Base-by-base conservation (phyloP, 2,113 vertebrate genomes). In the Calypte anna region DNA sequence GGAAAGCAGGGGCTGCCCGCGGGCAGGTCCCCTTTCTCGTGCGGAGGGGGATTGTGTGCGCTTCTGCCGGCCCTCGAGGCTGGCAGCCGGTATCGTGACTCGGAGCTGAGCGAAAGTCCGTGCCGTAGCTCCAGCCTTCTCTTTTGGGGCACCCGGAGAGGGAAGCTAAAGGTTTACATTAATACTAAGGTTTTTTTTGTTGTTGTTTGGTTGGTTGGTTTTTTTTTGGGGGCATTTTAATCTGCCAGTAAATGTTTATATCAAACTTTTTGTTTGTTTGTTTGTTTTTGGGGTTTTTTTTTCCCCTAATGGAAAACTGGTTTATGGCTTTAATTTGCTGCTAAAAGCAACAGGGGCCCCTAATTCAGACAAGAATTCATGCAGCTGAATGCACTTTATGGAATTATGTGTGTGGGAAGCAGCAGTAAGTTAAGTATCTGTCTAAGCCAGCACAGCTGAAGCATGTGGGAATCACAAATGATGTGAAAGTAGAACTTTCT, bases 331-430 rank as follows among this genome's bases (percentile, higher is more conserved):
- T 5, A 40, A 3, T 24, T 38, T 66, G 33, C 11, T 46, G 54
- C 33, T 48, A 8, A 68, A 46, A n/a, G 70, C 15, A 44, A 4
- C 2, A 5, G 12, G 22, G 15, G 62, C 18, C 25, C 22, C 50
- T 12, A 1, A 57, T 62, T 24, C 38, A 54, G 61, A 25, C 36
- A 64, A 30, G 46, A 84, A 30, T 67, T 70, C 78, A 15, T 31
- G 13, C 14, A 57, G 5, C 54, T 30, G 23, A 51, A 3, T 8
- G 3, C 0, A 0, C 19, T 66, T 46, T 4, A 12, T 50, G 84
- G 31, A 50, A 2, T 23, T 21, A 4, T 19, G 17, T 68, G 24
- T 11, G 2, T 2, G 18, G 9, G 53, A 64, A 36, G n/a, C 62
- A 43, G 50, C 27, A 8, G 28, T 25, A 70, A 83, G 94, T 86